These are phyloP conservation scores for Poecilia wingei DNA, from an alignment of 2,797 vertebrate species.

Conservation along the genomic window DNA sequence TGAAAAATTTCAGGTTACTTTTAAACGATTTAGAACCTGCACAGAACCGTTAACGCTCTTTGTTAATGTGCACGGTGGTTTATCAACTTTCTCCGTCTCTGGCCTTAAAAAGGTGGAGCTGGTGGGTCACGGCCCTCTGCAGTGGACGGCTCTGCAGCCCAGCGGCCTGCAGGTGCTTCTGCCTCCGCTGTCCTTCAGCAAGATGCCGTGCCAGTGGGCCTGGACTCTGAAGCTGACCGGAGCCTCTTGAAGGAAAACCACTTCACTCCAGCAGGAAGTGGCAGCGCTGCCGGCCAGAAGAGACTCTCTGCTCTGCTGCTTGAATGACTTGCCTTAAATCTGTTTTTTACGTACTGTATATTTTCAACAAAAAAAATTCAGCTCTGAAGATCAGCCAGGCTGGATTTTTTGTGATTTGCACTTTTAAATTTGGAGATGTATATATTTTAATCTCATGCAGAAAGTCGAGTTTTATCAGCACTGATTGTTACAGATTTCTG, in stretches of 20 bases:
- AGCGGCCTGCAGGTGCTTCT: slow-evolving; percentile 82
- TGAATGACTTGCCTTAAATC: neutral
- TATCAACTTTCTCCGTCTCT: neutral
- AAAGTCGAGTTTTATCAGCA: neutral
- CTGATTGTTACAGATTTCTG: neutral
- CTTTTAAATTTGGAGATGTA: neutral
- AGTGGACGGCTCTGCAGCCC: slow-evolving; percentile 81
- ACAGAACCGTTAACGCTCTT: neutral
- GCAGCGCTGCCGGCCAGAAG: neutral
- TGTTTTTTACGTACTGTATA: neutral
- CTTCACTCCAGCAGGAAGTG: slow-evolving; percentile 20
- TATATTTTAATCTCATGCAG: neutral
- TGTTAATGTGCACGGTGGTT: neutral
- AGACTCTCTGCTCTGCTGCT: neutral
- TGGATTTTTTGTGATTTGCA: neutral
- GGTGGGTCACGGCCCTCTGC: slow-evolving; percentile 82
- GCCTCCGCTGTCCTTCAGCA: slow-evolving; percentile 76
- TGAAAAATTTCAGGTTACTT: neutral
- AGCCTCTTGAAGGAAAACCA: slow-evolving; percentile 62
- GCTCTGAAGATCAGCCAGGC: neutral
- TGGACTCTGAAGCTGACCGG: slow-evolving; percentile 87
- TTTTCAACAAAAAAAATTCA: neutral
- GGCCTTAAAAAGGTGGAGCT: slow-evolving; percentile 83
- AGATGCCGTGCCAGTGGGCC: slow-evolving; percentile 88
- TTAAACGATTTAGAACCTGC: neutral